Conservation (phyloP, 1,140 invertebrate species). For the Caenorhabditis brenneri region DNA sequence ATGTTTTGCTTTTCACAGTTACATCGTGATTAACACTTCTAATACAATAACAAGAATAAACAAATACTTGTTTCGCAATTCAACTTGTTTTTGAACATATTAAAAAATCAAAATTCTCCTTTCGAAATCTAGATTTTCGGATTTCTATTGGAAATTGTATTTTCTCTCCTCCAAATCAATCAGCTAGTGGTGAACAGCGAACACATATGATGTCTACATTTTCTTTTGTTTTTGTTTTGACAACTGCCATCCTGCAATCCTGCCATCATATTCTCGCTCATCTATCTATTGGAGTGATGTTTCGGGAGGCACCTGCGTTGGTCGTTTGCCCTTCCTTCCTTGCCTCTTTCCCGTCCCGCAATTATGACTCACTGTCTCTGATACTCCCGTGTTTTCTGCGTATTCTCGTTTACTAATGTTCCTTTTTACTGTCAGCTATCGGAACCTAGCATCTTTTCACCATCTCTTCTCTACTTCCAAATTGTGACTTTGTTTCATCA, state of each 20-base stretch:
- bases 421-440: neutral
- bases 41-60: no score
- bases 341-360: neutral
- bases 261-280: neutral
- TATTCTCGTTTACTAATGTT: neutral
- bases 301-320: conserved; percentile 10
- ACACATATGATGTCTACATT: neutral
- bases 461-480: neutral
- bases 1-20: no score
- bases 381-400: neutral
- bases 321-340: neutral
- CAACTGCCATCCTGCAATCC: neutral
- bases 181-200: no score
- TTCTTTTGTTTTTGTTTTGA: conserved; percentile 20
- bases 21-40: no score
- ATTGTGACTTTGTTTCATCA: neutral
- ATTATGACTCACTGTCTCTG: conserved; percentile 21
- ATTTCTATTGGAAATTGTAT: no score
- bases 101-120: no score
- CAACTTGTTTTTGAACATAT: no score
- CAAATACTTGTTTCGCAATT: no score
- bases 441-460: conserved; percentile 21
- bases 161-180: no score
- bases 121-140: no score
- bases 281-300: neutral